These are phyloP conservation scores for Stramonita haemastoma DNA, from an alignment of 2,888 invertebrate species.

Conservation along the genomic window DNA sequence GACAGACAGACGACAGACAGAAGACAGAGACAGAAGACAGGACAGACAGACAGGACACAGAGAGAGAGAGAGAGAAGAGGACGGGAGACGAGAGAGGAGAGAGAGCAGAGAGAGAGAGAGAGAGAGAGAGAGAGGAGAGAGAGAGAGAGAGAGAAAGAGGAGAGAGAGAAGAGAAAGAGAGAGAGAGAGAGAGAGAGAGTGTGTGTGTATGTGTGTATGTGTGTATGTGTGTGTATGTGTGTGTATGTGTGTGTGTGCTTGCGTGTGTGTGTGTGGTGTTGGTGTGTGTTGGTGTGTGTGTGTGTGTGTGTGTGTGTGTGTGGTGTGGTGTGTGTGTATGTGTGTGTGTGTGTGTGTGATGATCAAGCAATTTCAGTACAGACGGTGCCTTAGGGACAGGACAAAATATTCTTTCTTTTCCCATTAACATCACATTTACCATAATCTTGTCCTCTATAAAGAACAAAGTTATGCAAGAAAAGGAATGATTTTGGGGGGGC, in stretches of 20 bases:
- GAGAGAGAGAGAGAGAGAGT: no score
- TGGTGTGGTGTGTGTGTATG: constrained; percentile 15
- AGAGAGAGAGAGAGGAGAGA: neutral
- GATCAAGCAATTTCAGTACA: no score
- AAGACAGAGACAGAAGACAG: no score
- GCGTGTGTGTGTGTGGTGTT: constrained; percentile 20
- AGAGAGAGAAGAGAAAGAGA: no score
- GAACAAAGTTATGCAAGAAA: no score
- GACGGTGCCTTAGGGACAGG: no score
- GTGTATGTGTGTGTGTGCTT: neutral
- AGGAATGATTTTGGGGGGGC: neutral
- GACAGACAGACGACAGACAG: no score
- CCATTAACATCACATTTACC: no score
- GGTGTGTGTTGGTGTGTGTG: constrained; percentile 12
- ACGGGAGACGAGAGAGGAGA: neutral
- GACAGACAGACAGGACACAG: no score
- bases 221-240: neutral
- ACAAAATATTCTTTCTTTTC: no score
- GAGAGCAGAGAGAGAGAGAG: neutral
- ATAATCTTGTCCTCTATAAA: no score
- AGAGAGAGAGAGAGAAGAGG: neutral
- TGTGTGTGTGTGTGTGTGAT: neutral
- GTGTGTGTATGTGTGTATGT: neutral
- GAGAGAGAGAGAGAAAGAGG: neutral
- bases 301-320: neutral